phyloP scores from a whole-genome alignment of 2,797 vertebrate species.

The Sebastes vulpes region DNA sequence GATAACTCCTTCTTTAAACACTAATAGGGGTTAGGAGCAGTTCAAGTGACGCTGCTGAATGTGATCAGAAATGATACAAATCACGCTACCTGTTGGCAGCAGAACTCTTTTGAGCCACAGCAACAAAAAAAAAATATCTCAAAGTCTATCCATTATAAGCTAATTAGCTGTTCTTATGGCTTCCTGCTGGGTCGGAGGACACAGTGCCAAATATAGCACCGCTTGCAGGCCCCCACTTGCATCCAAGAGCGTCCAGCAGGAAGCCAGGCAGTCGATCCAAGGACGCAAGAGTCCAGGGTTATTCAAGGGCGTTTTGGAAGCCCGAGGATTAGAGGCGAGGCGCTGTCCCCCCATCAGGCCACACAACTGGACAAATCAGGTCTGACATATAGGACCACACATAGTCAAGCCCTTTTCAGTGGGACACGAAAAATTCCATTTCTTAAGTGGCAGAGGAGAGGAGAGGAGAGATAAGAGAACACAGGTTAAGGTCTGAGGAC shows the following conservation, averaged over 20 bases:
- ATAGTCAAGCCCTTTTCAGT: constrained; percentile 36
- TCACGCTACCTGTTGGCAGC: neutral
- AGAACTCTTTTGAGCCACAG: neutral
- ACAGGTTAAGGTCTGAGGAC: constrained; percentile 62
- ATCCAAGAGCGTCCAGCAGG: constrained; percentile 64
- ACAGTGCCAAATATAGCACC: constrained; percentile 65
- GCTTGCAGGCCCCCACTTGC: constrained; percentile 51
- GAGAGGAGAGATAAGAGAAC: constrained; percentile 37
- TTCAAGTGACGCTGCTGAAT: neutral
- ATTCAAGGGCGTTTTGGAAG: constrained; percentile 67
- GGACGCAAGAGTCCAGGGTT: constrained; percentile 63
- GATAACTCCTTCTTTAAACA: constrained; percentile 35
- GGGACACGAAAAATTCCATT: constrained; percentile 25
- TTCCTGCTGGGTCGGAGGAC: constrained; percentile 59
- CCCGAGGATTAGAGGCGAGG: constrained; percentile 41
- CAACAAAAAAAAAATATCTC: neutral
- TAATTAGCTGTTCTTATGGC: constrained; percentile 67
- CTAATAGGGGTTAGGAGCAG: neutral
- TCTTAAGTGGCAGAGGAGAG: constrained; percentile 13
- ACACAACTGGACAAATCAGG: constrained; percentile 70
- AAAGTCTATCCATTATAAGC: constrained; percentile 64
- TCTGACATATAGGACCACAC: constrained; percentile 44
- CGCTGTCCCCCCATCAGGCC: constrained; percentile 37
- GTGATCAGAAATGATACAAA: constrained; percentile 8
- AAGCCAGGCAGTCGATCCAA: constrained; percentile 63